Conservation (phyloP, 1,140 invertebrate genomes). For the Anastrepha obliqua region DNA sequence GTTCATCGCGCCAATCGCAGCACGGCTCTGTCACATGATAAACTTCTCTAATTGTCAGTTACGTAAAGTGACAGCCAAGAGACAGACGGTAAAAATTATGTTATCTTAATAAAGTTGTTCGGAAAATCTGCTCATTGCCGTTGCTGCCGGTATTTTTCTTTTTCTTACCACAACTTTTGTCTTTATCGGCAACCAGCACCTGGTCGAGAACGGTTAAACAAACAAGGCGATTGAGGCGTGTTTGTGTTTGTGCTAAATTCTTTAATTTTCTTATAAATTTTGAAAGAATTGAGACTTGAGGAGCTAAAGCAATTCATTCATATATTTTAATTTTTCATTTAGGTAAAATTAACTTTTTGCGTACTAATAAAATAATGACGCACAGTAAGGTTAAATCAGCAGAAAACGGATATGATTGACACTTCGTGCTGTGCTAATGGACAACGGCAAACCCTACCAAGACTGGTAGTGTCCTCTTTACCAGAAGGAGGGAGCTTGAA, state of each 20-base stretch:
- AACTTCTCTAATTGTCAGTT: conserved; percentile 48
- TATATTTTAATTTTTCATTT: no score
- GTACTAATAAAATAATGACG: no score
- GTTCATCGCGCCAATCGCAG: not conserved
- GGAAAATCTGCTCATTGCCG: not conserved
- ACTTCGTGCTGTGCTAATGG: no score
- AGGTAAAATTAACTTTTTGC: no score
- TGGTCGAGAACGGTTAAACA: not conserved
- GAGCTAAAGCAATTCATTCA: no score
- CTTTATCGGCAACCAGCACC: not conserved
- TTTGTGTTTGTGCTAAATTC: not conserved
- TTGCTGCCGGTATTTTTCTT: not conserved
- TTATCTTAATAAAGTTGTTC: conserved; percentile 44
- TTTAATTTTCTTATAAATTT: not conserved
- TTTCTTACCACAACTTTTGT: not conserved
- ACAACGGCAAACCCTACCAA: no score
- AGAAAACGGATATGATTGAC: no score
- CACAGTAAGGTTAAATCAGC: no score
- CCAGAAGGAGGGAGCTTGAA: no score
- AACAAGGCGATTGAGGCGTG: no score
- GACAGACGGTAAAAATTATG: conserved; percentile 46
- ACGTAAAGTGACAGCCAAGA: conserved; percentile 12
- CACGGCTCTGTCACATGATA: conserved; percentile 15
- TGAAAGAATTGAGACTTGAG: no score
- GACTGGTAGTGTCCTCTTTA: no score